Evolutionary conservation across 2,888 invertebrate genomes (phyloP).

Genomic region (Dicranocentrus wangi): DNA sequence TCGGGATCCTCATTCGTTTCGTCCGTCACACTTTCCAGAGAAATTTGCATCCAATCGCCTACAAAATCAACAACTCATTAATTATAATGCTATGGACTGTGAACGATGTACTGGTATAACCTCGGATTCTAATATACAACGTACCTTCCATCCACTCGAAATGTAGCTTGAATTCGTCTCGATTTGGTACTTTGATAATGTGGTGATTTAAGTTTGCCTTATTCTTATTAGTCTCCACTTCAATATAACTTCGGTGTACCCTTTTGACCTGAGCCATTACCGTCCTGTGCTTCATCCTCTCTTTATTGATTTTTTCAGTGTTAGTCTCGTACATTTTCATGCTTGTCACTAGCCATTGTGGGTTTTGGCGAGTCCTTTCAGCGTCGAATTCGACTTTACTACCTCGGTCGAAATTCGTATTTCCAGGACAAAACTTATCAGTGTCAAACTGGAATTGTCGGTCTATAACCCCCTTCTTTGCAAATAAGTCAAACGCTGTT

Average conservation of each 20-base stretch:
- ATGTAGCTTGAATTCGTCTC: background rate
- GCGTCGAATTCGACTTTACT: conserved; percentile 64
- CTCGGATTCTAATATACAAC: background rate
- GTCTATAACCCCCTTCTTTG: conserved; percentile 65
- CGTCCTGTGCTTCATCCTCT: conserved; percentile 28
- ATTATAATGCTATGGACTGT: background rate
- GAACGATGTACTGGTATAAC: conserved; percentile 5
- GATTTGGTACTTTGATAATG: background rate
- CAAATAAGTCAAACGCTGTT: conserved; percentile 56
- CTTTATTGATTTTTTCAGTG: conserved; percentile 41
- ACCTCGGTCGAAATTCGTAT: conserved; percentile 34
- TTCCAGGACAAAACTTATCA: conserved; percentile 36
- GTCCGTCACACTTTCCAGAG: conserved; percentile 52
- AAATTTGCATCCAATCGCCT: conserved; percentile 72
- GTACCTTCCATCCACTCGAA: conserved; percentile 37
- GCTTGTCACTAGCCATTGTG: conserved; percentile 55
- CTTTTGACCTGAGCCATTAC: conserved; percentile 44
- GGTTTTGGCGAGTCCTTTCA: conserved; percentile 3
- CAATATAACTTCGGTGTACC: background rate
- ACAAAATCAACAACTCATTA: background rate
- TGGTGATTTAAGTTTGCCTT: background rate
- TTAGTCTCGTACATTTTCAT: conserved; percentile 44
- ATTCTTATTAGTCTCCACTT: conserved; percentile 38
- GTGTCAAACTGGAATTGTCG: conserved; percentile 63
- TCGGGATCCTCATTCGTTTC: conserved; percentile 14